Evolutionary conservation across 2,888 invertebrate species (phyloP), one percentile per base, ranked within the genome.

Genomic region (Leucoptera coffeella): DNA sequence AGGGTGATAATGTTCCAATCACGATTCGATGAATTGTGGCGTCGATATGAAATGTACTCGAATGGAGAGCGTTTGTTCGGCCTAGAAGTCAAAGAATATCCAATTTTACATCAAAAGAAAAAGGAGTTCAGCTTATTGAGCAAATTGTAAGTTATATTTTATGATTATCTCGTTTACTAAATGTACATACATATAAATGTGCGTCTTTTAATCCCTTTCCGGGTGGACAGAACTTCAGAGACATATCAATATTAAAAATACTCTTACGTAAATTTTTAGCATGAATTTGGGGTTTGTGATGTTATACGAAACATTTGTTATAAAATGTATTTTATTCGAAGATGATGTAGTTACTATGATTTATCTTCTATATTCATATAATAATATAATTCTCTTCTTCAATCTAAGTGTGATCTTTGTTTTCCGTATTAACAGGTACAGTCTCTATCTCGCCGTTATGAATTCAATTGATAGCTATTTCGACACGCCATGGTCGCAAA

Each of bases 1-100:
- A 77, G 83, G 35, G 78, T 82, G 4, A 71, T 85, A 28, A 52
- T 82, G 35, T 88, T 85, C 45, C 85, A 88, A 65, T 78, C 78
- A 37, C 76, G 81, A 34, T 89, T 91, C 43, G 90, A 92, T 45
- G 86, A 88, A 25, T 56, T 93, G 8, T 87, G 83, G 82, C 73
- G 83, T 26, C 78, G 82, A 43, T 88, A 78, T 41, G 82, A 85
- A 52, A 88, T 87, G 64, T 90, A 85, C 50, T 79, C 82, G 22
- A 87, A 78, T 38, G 91, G 90, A 15, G 91, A 92, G 58, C 80
- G 78, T 36, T 54, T 93, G 25, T 93, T 92, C 46, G 91, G 91
- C 1, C 72, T 92, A 45, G 81, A 83, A 37, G 77, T 85, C 4
- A 82, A 86, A 11, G 86, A 89, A 30, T 92, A 91, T 57, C 91